phyloP scores from a whole-genome alignment of 2,888 invertebrate species.

The Gasteruption jaculator region DNA sequence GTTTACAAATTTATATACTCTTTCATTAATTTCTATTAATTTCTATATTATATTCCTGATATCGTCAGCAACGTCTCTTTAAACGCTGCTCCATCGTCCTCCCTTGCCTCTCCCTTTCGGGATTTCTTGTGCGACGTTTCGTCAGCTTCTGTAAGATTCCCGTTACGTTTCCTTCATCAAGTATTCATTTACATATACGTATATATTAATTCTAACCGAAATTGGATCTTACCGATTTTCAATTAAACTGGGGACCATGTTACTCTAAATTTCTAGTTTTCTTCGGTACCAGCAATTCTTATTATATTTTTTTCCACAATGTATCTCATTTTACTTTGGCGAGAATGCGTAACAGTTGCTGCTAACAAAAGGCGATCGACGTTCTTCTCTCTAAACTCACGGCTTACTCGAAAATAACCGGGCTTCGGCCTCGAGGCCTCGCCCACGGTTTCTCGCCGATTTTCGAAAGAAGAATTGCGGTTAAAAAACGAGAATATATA shows the following conservation, averaged over 20 bases:
- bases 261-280: no score
- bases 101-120: slow-evolving; percentile 18
- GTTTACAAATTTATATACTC: not conserved
- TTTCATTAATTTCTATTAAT: not conserved
- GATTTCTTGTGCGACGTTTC: slow-evolving; percentile 22
- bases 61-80: slow-evolving; percentile 35
- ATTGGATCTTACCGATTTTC: no score
- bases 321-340: no score
- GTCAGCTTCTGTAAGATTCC: slow-evolving; percentile 21
- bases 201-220: no score
- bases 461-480: slow-evolving; percentile 19
- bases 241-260: no score
- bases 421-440: slow-evolving; percentile 33
- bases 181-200: not conserved
- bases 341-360: no score
- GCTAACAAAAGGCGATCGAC: no score
- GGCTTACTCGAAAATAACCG: slow-evolving; percentile 34
- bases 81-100: slow-evolving; percentile 30
- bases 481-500: no score
- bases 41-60: no score
- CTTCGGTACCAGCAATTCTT: no score
- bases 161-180: not conserved
- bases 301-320: no score
- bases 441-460: slow-evolving; percentile 19
- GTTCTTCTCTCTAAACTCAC: slow-evolving; percentile 29